phyloP scores from a whole-genome alignment of 2,888 invertebrate genomes.

The Cheilosia impressa region DNA sequence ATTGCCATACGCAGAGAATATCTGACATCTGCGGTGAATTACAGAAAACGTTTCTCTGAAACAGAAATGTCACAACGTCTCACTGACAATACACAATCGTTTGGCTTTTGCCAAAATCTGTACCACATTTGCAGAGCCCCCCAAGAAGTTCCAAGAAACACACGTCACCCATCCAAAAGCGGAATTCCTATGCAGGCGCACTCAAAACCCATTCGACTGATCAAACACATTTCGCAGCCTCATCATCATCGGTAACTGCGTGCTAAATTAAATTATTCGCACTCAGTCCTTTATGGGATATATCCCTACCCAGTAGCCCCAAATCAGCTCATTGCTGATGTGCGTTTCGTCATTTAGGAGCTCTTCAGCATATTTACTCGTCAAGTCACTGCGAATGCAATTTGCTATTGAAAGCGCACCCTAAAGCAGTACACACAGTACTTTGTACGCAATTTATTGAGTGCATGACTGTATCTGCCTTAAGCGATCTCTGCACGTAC shows the following conservation, averaged over 20 bases:
- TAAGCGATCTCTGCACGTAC: constrained; percentile 3
- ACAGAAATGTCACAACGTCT: neutral
- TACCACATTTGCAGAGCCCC: constrained; percentile 7
- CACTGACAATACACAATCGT: constrained; percentile 3
- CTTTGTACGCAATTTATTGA: constrained; percentile 23
- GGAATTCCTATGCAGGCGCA: constrained; percentile 13
- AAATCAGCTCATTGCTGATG: constrained; percentile 40
- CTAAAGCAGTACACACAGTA: neutral
- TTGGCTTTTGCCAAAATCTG: neutral
- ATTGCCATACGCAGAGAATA: neutral
- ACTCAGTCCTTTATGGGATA: neutral
- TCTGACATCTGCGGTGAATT: neutral
- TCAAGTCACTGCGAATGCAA: constrained; percentile 28
- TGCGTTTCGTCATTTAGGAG: constrained; percentile 23
- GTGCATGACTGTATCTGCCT: constrained; percentile 45
- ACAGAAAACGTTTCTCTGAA: neutral
- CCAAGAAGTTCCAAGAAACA: constrained; percentile 40
- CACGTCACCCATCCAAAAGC: neutral
- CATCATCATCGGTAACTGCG: constrained; percentile 36
- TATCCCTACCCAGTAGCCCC: neutral
- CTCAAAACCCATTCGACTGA: constrained; percentile 37
- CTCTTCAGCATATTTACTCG: constrained; percentile 11
- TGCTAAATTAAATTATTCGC: constrained; percentile 36
- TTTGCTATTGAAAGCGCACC: constrained; percentile 10
- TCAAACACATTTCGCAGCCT: constrained; percentile 48